Percentiles rank a stretch among this genome's conserved stretches.
phyloP scores from a whole-genome alignment of 2,113 vertebrate genomes.

The Noctilio leporinus region DNA sequence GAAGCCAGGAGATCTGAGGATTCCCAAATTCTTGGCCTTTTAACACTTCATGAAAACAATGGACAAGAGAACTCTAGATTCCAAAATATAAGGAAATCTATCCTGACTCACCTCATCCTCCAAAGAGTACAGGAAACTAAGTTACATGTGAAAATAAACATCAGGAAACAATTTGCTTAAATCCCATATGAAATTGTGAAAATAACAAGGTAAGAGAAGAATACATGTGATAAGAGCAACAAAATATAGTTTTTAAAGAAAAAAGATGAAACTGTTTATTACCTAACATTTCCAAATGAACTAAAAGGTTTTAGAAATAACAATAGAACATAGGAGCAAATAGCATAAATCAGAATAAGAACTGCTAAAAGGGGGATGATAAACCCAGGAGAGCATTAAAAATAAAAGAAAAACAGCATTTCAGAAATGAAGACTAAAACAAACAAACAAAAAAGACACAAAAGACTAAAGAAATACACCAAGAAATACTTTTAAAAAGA shows the following conservation, averaged over 20 bases:
- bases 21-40: not conserved
- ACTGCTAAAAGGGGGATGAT: not conserved
- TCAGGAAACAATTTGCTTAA: not conserved
- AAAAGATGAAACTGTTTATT: not conserved
- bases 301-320: not conserved
- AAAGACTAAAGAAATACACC: not conserved
- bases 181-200: not conserved
- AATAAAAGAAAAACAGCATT: not conserved
- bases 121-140: not conserved
- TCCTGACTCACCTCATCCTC: not conserved
- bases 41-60: not conserved
- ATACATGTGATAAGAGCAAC: not conserved
- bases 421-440: not conserved
- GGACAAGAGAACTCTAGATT: not conserved
- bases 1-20: not conserved
- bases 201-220: not conserved
- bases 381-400: not conserved
- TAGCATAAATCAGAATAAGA: not conserved
- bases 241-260: not conserved
- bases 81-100: not conserved
- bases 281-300: not conserved
- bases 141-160: not conserved
- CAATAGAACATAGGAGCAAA: not conserved
- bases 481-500: not conserved
- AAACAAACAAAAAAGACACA: not conserved